These are phyloP conservation scores for Pluvianellus socialis DNA, from an alignment of 2,113 vertebrate species.

Conservation along the genomic window DNA sequence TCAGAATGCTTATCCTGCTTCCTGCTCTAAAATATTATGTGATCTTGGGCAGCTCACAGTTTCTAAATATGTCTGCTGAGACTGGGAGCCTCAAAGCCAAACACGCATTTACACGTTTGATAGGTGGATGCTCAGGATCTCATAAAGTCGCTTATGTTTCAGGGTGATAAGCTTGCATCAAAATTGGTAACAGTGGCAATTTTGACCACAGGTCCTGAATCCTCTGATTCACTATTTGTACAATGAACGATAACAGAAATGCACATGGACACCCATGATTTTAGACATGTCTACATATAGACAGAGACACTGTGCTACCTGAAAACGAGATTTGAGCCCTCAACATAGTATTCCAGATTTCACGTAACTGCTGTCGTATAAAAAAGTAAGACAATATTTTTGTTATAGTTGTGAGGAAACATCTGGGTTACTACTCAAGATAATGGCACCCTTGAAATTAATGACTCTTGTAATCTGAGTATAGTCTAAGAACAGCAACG, in stretches of 20 bases:
- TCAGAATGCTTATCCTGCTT: background rate
- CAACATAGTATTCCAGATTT: background rate
- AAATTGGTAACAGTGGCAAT: background rate
- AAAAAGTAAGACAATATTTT: background rate
- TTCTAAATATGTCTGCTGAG: background rate
- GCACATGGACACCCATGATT: background rate
- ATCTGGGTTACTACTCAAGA: background rate
- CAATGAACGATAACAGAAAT: background rate
- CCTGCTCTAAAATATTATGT: background rate
- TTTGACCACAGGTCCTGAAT: background rate
- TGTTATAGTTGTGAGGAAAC: background rate
- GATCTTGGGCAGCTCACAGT: background rate
- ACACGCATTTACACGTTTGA: background rate
- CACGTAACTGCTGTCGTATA: background rate
- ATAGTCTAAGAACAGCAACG: background rate
- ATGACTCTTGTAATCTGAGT: background rate
- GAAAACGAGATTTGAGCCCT: background rate
- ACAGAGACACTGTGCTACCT: background rate
- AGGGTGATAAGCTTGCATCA: background rate
- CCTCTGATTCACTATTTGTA: background rate
- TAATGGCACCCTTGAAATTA: background rate
- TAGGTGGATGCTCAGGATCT: background rate
- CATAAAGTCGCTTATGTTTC: background rate
- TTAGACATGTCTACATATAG: background rate
- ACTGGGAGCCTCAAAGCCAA: background rate